phyloP scores from a whole-genome alignment of 2,113 vertebrate genomes.

The Colossoma macropomum region DNA sequence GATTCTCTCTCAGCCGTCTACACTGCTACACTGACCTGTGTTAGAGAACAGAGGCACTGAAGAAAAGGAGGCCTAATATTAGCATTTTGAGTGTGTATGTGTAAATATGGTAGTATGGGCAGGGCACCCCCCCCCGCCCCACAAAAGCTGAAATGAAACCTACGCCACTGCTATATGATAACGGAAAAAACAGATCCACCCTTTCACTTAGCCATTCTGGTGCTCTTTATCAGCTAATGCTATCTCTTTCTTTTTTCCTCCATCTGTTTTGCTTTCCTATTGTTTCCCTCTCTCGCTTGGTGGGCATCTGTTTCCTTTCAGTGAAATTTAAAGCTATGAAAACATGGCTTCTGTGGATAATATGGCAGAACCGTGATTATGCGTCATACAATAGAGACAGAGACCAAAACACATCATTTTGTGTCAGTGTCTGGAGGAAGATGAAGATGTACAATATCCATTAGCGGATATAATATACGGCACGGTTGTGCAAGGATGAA shows the following conservation, averaged over 20 bases:
- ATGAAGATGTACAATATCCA: not conserved
- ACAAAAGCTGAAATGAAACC: too few relatives aligned
- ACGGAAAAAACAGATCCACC: not conserved
- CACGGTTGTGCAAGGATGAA: not conserved
- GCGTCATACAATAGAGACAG: constrained; percentile 23
- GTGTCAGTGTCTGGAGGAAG: not conserved
- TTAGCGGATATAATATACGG: constrained; percentile 24
- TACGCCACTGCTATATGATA: not conserved
- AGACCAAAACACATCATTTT: not conserved
- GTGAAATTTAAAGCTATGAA: constrained; percentile 30
- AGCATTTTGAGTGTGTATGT: too few relatives aligned
- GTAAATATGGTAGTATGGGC: too few relatives aligned
- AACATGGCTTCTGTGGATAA: constrained; percentile 27
- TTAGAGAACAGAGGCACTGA: too few relatives aligned
- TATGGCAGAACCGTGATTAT: constrained; percentile 25
- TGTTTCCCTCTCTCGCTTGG: not conserved
- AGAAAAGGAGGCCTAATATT: too few relatives aligned
- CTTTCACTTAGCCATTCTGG: not conserved
- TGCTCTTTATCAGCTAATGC: not conserved
- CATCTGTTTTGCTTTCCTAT: constrained; percentile 28
- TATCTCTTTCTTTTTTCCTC: constrained; percentile 19
- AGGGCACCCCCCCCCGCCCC: too few relatives aligned
- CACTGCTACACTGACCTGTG: too few relatives aligned
- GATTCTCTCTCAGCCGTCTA: too few relatives aligned
- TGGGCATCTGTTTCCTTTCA: constrained; percentile 55